A percentile compares a stretch with the other conserved stretches of the same genome.
Conservation (phyloP, 2,797 vertebrate species). For the Anisognathus igniventris region DNA sequence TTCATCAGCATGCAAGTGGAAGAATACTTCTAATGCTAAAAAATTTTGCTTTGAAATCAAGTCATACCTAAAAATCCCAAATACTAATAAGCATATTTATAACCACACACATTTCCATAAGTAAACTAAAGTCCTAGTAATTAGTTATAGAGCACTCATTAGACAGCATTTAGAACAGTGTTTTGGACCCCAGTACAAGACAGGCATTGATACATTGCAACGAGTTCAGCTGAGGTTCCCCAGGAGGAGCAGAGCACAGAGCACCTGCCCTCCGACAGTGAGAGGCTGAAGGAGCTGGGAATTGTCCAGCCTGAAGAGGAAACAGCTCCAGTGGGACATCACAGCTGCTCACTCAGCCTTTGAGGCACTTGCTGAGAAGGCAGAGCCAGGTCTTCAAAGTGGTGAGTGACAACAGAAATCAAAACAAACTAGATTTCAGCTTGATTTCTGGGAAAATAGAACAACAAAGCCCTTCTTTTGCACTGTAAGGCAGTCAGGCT, state of each 20-base stretch:
- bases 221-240: neutral
- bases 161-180: neutral
- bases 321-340: neutral
- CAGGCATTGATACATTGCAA: neutral
- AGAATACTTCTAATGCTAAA: neutral
- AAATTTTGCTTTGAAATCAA: neutral
- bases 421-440: neutral
- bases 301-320: neutral
- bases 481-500: neutral
- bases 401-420: neutral
- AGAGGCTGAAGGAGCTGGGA: neutral
- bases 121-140: neutral
- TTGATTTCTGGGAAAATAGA: neutral
- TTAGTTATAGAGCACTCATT: neutral
- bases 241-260: neutral
- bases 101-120: neutral
- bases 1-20: neutral
- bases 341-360: neutral
- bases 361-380: neutral
- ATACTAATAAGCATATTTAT: neutral
- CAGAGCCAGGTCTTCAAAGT: neutral
- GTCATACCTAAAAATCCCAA: neutral
- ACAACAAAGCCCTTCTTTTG: neutral
- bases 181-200: neutral
- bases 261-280: neutral